A percentile compares a stretch with the other conserved stretches of the same genome.
phyloP scores from a whole-genome alignment of 2,888 invertebrate species.

The Chymomyza caudatula region DNA sequence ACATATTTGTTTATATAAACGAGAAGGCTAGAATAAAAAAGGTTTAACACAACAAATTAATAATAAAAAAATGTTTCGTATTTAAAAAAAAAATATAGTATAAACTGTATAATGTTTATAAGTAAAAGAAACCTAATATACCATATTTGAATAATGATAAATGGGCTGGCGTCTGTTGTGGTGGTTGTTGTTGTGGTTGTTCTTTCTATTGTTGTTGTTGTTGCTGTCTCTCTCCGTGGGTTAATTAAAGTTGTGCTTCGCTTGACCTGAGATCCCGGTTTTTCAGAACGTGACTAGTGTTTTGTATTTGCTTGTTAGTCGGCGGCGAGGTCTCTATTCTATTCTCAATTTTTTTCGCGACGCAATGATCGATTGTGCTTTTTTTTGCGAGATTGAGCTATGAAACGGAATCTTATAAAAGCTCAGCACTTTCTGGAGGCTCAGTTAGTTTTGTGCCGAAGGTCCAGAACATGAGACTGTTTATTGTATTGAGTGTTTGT shows the following conservation, averaged over 20 bases:
- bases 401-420: background rate
- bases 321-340: background rate
- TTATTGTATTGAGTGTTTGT: conserved; percentile 61
- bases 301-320: conserved; percentile 33
- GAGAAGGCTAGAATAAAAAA: background rate
- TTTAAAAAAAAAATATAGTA: background rate
- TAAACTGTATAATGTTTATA: background rate
- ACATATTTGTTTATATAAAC: conserved; percentile 12
- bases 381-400: background rate
- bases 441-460: conserved; percentile 45
- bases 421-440: conserved; percentile 5
- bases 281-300: conserved; percentile 53
- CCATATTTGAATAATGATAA: conserved; percentile 53
- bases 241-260: background rate
- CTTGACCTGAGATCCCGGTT: conserved; percentile 37
- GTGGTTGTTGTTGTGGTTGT: conserved; percentile 7
- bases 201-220: too few species aligned
- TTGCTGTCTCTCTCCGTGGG: background rate
- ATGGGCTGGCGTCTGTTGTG: conserved; percentile 30
- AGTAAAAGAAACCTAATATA: background rate
- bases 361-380: background rate
- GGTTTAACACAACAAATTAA: background rate
- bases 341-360: background rate
- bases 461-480: conserved; percentile 62
- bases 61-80: background rate